phyloP scores from a whole-genome alignment of 1,140 invertebrate species.

The Zophobas morio region DNA sequence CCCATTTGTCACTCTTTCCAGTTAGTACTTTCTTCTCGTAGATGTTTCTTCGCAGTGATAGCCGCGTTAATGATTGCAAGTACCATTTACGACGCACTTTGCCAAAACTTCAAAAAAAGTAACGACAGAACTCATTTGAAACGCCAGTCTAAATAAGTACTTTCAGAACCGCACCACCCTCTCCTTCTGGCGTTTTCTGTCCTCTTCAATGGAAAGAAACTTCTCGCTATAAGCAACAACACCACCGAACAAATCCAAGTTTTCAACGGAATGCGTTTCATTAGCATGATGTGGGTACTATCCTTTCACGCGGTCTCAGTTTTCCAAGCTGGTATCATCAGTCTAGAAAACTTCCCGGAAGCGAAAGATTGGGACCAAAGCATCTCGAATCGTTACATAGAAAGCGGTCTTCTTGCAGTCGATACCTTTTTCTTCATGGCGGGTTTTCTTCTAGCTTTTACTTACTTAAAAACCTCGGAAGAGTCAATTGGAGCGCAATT shows the following conservation, averaged over 20 bases:
- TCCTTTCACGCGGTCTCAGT: not conserved
- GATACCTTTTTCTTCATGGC: constrained; percentile 62
- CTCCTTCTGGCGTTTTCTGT: constrained; percentile 36
- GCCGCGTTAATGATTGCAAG: constrained; percentile 12
- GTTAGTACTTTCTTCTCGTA: not conserved
- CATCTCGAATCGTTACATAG: constrained; percentile 51
- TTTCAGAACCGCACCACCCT: constrained; percentile 4
- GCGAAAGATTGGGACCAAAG: constrained; percentile 4
- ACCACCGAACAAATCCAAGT: constrained; percentile 32
- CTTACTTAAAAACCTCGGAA: constrained; percentile 56
- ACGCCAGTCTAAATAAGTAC: not conserved
- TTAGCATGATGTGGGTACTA: constrained; percentile 37
- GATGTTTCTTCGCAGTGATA: constrained; percentile 12
- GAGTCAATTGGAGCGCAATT: constrained; percentile 43
- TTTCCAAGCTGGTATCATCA: not conserved
- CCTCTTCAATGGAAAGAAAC: constrained; percentile 13
- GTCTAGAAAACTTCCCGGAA: constrained; percentile 13
- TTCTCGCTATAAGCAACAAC: constrained; percentile 1
- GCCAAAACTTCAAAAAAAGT: constrained; percentile 33
- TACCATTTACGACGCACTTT: constrained; percentile 28
- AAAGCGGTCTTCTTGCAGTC: constrained; percentile 54
- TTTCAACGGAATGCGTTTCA: constrained; percentile 35
- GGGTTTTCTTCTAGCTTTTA: constrained; percentile 58
- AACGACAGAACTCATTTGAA: not conserved
- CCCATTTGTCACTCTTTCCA: not conserved